These are phyloP conservation scores for Limanda limanda DNA, from an alignment of 2,113 vertebrate species.

Conservation along the genomic window DNA sequence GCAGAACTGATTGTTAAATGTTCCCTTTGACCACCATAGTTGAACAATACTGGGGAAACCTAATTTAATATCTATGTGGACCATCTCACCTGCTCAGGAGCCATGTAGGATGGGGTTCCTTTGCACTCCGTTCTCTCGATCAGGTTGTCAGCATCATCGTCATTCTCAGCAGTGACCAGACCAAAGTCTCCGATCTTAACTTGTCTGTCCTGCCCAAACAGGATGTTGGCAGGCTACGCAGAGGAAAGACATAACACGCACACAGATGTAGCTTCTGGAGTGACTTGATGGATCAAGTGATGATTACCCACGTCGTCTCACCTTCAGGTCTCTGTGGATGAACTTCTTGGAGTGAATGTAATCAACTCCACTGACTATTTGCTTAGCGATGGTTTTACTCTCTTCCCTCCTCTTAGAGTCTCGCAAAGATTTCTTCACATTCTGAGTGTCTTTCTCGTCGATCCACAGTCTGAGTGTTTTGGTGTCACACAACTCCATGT, in stretches of 20 bases:
- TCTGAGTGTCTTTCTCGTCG: slow-evolving; percentile 58
- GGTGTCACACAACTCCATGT: slow-evolving; percentile 82
- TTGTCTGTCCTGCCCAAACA: slow-evolving; percentile 78
- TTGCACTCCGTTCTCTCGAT: slow-evolving; percentile 66
- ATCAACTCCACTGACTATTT: slow-evolving; percentile 75
- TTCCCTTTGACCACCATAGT: not conserved
- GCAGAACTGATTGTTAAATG: not conserved
- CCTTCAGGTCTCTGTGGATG: slow-evolving; percentile 84
- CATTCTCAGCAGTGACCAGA: slow-evolving; percentile 80
- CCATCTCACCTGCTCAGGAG: slow-evolving; percentile 78
- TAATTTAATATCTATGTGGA: not conserved
- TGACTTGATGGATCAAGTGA: not conserved
- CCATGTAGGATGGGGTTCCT: slow-evolving; percentile 78
- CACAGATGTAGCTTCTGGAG: not conserved
- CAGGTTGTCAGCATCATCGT: slow-evolving; percentile 38
- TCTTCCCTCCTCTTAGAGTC: slow-evolving; percentile 54
- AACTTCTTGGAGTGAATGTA: slow-evolving; percentile 74
- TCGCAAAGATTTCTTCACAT: slow-evolving; percentile 46
- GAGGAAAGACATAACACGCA: not conserved
- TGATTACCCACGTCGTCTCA: slow-evolving; percentile 26
- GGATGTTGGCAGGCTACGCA: slow-evolving; percentile 88
- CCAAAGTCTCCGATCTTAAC: slow-evolving; percentile 95
- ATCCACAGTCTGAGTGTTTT: slow-evolving; percentile 78
- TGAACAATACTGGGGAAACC: not conserved
- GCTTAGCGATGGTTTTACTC: slow-evolving; percentile 49